Evolutionary conservation across 2,888 invertebrate genomes (phyloP).

Genomic region (Aromia moschata): DNA sequence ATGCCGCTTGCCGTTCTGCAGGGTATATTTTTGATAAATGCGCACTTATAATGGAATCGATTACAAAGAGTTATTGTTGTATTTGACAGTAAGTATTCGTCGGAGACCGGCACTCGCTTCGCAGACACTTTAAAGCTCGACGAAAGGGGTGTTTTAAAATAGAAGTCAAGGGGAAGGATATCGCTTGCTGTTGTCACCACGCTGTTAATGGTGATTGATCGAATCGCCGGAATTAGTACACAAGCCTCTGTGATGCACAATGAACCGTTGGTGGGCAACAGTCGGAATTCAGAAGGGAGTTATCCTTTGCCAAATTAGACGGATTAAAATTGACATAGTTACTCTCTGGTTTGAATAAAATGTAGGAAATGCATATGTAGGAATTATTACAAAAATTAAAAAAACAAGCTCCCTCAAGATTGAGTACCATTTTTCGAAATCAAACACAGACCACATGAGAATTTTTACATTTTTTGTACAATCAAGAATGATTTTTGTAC

Average conservation of each 20-base stretch:
- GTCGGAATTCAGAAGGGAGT: no score
- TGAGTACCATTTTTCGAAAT: no score
- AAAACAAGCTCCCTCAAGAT: no score
- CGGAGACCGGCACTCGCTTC: slow-evolving; percentile 36
- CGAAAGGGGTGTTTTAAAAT: slow-evolving; percentile 42
- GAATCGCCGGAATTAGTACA: slow-evolving; percentile 40
- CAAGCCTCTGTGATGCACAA: slow-evolving; percentile 28
- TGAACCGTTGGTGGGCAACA: slow-evolving; percentile 23
- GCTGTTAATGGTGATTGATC: slow-evolving; percentile 55
- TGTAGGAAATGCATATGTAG: no score
- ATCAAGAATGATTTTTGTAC: no score
- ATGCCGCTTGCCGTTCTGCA: background rate
- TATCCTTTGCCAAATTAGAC: no score
- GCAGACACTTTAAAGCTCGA: slow-evolving; percentile 40
- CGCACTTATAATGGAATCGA: slow-evolving; percentile 21
- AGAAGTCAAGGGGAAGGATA: slow-evolving; percentile 43
- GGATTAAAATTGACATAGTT: no score
- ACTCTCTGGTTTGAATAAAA: no score
- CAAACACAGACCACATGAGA: no score
- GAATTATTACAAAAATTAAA: no score
- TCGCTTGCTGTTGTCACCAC: slow-evolving; percentile 56
- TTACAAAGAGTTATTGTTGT: slow-evolving; percentile 34
- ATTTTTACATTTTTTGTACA: no score
- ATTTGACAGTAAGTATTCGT: slow-evolving; percentile 44
- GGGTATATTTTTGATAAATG: slow-evolving; percentile 19